Percentiles rank a stretch among this genome's conserved stretches.
Evolutionary conservation across 2,888 invertebrate species (phyloP).

Genomic region (Julus scanicus): DNA sequence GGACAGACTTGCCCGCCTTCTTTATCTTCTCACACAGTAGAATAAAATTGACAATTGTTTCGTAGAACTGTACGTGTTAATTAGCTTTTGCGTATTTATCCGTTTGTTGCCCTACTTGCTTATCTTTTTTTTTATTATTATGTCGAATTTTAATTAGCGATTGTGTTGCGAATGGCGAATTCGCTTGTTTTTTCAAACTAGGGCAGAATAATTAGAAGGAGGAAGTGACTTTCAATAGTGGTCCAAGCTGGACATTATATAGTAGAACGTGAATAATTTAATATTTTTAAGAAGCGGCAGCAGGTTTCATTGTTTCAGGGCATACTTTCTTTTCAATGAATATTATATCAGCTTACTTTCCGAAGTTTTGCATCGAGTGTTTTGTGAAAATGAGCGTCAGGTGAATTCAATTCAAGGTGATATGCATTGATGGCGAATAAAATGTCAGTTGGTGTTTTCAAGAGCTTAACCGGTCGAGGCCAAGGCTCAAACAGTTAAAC

Average conservation of each 20-base stretch:
- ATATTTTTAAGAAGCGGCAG: not conserved
- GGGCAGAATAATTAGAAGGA: conserved; percentile 13
- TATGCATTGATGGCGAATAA: not conserved
- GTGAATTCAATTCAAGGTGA: not conserved
- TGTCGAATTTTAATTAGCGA: conserved; percentile 39
- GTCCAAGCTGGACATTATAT: conserved; percentile 11
- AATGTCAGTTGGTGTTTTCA: not conserved
- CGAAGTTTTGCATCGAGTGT: not conserved
- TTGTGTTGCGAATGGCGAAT: not conserved
- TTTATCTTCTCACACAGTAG: conserved; percentile 1
- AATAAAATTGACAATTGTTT: conserved; percentile 41
- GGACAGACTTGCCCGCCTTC: not conserved
- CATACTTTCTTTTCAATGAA: not conserved
- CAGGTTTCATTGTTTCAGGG: conserved; percentile 4
- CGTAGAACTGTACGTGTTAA: conserved; percentile 14
- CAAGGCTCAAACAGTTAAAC: not conserved
- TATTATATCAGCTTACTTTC: not conserved
- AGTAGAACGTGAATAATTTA: not conserved
- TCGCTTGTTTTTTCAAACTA: conserved; percentile 16
- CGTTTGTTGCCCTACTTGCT: conserved; percentile 45
- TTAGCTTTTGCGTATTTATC: conserved; percentile 3
- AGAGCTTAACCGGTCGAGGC: conserved; percentile 5
- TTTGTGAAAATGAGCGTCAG: not conserved
- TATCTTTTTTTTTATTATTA: conserved; percentile 40
- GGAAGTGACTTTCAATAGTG: conserved; percentile 27